These are phyloP conservation scores for Prinia subflava DNA, from an alignment of 2,113 vertebrate genomes.

Conservation along the genomic window DNA sequence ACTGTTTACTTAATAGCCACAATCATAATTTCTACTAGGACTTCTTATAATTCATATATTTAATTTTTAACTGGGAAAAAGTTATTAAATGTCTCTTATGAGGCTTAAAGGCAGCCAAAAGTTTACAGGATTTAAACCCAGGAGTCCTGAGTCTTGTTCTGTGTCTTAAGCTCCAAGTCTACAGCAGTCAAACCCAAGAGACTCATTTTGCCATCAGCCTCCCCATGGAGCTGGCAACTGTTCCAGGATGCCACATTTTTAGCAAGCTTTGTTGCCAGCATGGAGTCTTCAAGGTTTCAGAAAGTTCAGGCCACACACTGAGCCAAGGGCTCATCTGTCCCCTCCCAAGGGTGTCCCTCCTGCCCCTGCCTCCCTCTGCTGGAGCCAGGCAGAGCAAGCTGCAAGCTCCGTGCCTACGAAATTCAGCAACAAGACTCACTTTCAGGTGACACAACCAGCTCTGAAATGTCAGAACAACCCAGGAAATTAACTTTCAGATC, in stretches of 20 bases:
- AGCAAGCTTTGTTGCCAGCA: background rate
- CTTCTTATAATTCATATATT: background rate
- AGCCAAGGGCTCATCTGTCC: background rate
- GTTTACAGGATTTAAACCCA: background rate
- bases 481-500: background rate
- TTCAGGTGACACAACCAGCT: background rate
- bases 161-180: background rate
- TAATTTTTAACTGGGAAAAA: background rate
- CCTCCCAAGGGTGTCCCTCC: background rate
- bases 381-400: background rate
- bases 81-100: background rate
- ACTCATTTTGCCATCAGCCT: background rate
- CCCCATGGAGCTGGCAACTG: background rate
- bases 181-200: background rate
- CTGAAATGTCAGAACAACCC: background rate
- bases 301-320: background rate
- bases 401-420: background rate
- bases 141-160: background rate
- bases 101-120: background rate
- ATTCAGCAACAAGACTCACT: background rate
- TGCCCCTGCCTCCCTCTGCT: background rate
- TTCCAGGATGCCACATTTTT: background rate
- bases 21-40: background rate
- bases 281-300: background rate
- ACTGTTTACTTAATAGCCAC: background rate